These are phyloP conservation scores for Cotesia glomerata DNA, from an alignment of 1,140 invertebrate genomes.

Conservation along the genomic window DNA sequence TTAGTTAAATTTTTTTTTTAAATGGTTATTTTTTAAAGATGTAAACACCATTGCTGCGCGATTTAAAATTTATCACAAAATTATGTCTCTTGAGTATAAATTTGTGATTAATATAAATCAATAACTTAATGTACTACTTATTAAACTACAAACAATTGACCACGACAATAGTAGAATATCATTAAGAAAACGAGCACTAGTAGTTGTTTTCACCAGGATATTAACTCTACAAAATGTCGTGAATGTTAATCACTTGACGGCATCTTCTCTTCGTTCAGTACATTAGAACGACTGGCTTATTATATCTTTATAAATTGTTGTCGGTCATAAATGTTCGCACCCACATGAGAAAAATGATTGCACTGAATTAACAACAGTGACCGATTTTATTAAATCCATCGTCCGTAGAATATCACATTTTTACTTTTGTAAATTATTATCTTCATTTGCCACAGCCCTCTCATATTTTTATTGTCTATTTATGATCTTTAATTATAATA, in stretches of 20 bases:
- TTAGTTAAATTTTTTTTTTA: background rate
- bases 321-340: background rate
- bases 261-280: background rate
- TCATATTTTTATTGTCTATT: too few species aligned
- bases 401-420: background rate
- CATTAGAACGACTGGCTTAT: background rate
- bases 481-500: background rate
- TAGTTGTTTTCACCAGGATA: background rate
- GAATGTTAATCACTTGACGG: slow-evolving; percentile 14
- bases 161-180: slow-evolving; percentile 17
- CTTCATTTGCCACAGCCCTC: background rate
- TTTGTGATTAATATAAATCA: slow-evolving; percentile 10
- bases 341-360: slow-evolving; percentile 16
- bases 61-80: background rate
- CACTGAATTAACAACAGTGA: slow-evolving; percentile 24
- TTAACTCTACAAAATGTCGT: slow-evolving; percentile 7
- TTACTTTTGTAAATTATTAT: background rate
- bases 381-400: background rate
- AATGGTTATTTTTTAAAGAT: background rate
- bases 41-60: background rate
- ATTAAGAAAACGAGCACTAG: background rate
- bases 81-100: background rate
- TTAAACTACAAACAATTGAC: slow-evolving; percentile 11
- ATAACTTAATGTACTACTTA: slow-evolving; percentile 12
- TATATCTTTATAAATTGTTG: background rate